Conservation (phyloP, 37 sponge, comb jelly and placozoan species). For the Mnemiopsis leidyi region DNA sequence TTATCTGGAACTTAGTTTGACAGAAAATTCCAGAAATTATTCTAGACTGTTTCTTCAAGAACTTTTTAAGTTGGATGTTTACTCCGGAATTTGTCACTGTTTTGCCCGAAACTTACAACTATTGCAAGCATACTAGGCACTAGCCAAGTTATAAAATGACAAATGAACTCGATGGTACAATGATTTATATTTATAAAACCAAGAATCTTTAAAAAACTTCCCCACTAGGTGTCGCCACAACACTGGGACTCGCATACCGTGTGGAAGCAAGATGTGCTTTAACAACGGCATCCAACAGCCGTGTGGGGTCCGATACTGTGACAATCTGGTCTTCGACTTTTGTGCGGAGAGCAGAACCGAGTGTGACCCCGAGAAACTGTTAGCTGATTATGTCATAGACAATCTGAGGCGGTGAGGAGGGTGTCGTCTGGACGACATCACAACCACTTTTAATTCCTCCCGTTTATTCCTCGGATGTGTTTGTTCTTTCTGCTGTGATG, state of each 20-base stretch:
- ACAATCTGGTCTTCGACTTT: conserved; percentile 58
- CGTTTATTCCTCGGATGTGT: neutral
- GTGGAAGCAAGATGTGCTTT: conserved; percentile 35
- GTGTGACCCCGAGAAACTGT: conserved; percentile 44
- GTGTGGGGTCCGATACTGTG: conserved; percentile 54
- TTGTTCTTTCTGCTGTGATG: neutral
- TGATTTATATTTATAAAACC: no score
- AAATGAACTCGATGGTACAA: no score
- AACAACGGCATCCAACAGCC: conserved; percentile 60
- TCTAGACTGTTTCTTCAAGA: no score
- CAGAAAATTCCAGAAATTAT: no score
- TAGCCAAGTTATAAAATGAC: no score
- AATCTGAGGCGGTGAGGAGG: neutral
- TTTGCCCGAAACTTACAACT: no score
- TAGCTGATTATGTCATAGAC: conserved; percentile 15
- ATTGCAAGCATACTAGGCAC: no score
- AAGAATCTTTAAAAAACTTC: no score
- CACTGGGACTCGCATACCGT: conserved; percentile 32
- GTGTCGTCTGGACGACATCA: neutral
- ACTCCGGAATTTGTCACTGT: no score
- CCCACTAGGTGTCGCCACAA: conserved; percentile 17
- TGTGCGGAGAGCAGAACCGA: conserved; percentile 14
- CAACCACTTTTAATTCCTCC: neutral
- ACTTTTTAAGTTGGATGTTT: no score
- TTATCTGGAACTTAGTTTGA: no score